phyloP scores from a whole-genome alignment of 2,113 vertebrate species.

The Eolophus roseicapilla region DNA sequence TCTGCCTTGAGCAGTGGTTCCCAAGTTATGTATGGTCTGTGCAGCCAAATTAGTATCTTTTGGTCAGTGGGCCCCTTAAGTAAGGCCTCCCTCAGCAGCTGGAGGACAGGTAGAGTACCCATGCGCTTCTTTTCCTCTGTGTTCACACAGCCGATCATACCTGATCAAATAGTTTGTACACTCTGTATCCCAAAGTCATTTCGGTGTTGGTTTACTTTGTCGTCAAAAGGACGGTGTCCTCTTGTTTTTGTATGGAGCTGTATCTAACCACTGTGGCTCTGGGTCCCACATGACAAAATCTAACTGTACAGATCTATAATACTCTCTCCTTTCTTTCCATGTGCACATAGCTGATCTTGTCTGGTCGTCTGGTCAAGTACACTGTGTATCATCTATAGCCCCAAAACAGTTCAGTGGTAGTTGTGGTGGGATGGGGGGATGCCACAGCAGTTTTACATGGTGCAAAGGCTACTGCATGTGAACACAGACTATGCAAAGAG shows the following conservation, averaged over 20 bases:
- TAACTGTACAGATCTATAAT: background rate
- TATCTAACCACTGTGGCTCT: background rate
- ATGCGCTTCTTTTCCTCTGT: background rate
- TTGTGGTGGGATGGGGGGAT: background rate
- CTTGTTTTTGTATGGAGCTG: fast-evolving
- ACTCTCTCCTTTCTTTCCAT: background rate
- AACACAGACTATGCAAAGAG: background rate
- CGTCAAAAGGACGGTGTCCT: background rate
- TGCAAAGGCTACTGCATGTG: background rate
- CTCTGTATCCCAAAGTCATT: background rate
- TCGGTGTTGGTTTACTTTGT: background rate
- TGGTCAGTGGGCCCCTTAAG: background rate
- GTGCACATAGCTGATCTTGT: background rate
- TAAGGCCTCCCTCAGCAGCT: background rate
- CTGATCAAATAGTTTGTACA: background rate
- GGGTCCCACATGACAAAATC: background rate
- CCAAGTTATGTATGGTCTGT: background rate
- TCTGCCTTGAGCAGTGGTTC: background rate
- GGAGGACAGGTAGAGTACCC: background rate
- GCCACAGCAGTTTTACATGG: background rate
- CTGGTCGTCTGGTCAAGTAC: background rate
- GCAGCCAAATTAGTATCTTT: background rate
- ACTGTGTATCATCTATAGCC: background rate
- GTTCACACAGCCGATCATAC: background rate
- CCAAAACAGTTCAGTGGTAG: background rate